Evolutionary conservation across 2,888 invertebrate genomes (phyloP), one percentile per base, ranked within the genome.

Genomic region (Eupithecia centaureata): DNA sequence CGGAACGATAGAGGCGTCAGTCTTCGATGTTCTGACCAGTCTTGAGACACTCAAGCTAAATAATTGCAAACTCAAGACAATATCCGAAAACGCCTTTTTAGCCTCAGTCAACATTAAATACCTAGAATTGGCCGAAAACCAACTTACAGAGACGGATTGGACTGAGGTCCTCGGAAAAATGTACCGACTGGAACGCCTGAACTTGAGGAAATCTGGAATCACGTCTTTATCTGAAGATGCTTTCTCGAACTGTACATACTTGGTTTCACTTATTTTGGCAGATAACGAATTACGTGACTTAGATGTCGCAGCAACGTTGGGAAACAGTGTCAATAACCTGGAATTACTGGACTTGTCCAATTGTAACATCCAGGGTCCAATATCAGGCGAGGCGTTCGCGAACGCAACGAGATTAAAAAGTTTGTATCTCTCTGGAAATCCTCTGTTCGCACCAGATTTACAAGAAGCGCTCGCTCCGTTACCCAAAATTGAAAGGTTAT

Each of bases 311-410:
- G 94, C 92, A 13, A 95, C 95, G 2, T 86, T 95, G 30, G 95
- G 96, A 13, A 94, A 94, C 73, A 95, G 95, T 82, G 89, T 96
- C 22, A 94, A 94, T 77, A 94, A 94, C 80, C 89, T 96, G 59
- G 95, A 95, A 77, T 91, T 94, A 58, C 84, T 96, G 63, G 96
- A 96, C 86, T 84, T 96, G 67, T 95, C 96, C 0, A 94, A 95
- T 79, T 96, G 96, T 80, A 94, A 94, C 81, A 93, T 96, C 67
- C 94, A 94, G 76, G 95, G 95, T 22, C 95, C 95, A 1, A 88
- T 96, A 70, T 94, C 95, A 8, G 95, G 95, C 61, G 95, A 95
- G 77, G 95, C 95, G 0, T 96, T 96, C 80, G 93, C 93, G 25
- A 96, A 96, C 78, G 95, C 95, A 1, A 95, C 95, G 0, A 95